Conservation (phyloP, 2,888 invertebrate genomes). For the Luperina nickerlii region DNA sequence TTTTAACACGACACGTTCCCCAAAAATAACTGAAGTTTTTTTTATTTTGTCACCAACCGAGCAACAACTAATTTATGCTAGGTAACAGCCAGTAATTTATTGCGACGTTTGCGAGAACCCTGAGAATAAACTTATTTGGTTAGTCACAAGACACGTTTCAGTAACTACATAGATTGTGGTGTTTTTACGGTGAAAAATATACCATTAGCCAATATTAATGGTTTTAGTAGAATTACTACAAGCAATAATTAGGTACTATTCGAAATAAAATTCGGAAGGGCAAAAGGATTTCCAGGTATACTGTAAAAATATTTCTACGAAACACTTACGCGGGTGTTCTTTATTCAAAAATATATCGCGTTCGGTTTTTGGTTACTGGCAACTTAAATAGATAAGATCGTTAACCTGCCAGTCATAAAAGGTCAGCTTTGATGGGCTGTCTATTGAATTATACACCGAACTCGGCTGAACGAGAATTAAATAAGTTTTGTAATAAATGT, state of each 20-base stretch:
- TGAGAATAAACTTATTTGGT: slow-evolving; percentile 1
- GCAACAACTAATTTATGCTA: background rate
- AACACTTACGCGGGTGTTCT: background rate
- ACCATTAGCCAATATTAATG: background rate
- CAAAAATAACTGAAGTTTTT: background rate
- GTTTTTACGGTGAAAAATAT: background rate
- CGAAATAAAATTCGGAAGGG: slow-evolving; percentile 1
- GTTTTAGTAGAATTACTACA: background rate
- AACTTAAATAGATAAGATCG: slow-evolving; percentile 30
- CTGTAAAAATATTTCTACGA: background rate
- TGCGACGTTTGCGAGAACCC: background rate
- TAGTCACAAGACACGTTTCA: background rate
- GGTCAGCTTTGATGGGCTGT: slow-evolving; percentile 33
- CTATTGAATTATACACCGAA: slow-evolving; percentile 35
- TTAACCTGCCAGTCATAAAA: slow-evolving; percentile 43
- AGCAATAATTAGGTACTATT: background rate
- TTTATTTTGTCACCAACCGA: background rate
- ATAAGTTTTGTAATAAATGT: slow-evolving; percentile 46
- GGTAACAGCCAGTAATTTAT: background rate
- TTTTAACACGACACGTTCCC: background rate
- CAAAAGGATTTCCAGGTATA: background rate
- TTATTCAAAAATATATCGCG: background rate
- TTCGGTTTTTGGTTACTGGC: slow-evolving; percentile 3
- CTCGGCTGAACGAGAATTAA: slow-evolving; percentile 32
- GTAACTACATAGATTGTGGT: background rate